Base-by-base conservation (phyloP, 2,113 vertebrate genomes). In the Etheostoma cragini region DNA sequence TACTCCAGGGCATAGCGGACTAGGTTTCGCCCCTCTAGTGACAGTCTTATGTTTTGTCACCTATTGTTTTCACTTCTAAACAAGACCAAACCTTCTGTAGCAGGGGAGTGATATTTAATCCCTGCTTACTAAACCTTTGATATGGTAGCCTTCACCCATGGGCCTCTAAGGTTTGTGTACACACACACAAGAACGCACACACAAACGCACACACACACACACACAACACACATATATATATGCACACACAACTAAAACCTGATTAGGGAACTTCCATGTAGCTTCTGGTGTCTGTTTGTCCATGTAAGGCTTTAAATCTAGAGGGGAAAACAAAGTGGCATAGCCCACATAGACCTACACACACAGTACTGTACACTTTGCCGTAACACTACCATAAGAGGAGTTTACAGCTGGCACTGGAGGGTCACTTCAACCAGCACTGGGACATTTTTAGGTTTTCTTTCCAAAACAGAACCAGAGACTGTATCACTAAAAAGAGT, bases 231-330 rank as follows among this genome's bases (percentile, higher is more conserved):
- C n/a, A n/a, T 30, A 30, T 30, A 30, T 30, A 30, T 30, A 65
- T 53, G 63, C 74, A 88, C 84, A 82, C 82, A 81, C 81, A 90
- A 88, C 88, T 91, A 91, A 87, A 91, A 91, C 80, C 85, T 89
- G 66, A 87, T 84, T 76, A 69, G 83, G 80, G 85, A 83, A 86
- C 86, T 92, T 93, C 84, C 86, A 77, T 85, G 83, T 85, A 74
- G 75, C 86, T 89, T 86, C 67, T 76, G 68, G 85, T 86, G 87
- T 89, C 88, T 91, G 86, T 94, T 90, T 92, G 90, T 94, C 95
- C 93, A 94, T 95, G 92, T 95, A 95, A 93, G 94, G 94, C 80
- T 89, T 92, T 90, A 92, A 91, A 90, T 85, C 89, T 42, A 69
- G 56, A 87, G 86, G 84, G 86, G 76, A 94, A 94, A 94, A 93